Conservation (phyloP, 2,113 vertebrate genomes). For the Oryzias woworae region DNA sequence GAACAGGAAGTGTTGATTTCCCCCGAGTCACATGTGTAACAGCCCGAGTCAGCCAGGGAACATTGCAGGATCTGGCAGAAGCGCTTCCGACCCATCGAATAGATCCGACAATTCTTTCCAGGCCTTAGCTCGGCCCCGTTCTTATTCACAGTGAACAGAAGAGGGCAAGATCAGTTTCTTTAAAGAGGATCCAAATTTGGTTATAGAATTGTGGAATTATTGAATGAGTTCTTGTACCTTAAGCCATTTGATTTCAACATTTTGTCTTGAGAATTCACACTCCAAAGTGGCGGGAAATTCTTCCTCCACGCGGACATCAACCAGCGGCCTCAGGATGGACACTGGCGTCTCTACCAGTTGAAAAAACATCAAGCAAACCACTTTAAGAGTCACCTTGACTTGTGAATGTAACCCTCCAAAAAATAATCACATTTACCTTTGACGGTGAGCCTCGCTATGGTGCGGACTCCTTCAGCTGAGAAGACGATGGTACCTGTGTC, state of each 20-base stretch:
- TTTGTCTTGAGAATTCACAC: constrained; percentile 88
- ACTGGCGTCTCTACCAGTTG: constrained; percentile 84
- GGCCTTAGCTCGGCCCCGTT: constrained; percentile 75
- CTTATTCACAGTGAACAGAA: constrained; percentile 51
- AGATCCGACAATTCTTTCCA: constrained; percentile 78
- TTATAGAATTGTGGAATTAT: neutral
- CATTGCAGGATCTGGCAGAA: constrained; percentile 75
- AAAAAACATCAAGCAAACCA: constrained; percentile 2
- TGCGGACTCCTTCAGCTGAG: constrained; percentile 82
- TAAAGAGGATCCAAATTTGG: no score
- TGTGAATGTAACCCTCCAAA: neutral
- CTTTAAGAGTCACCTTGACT: neutral
- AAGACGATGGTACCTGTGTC: constrained; percentile 88
- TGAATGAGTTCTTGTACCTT: constrained; percentile 78
- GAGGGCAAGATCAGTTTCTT: neutral
- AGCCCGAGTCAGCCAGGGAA: constrained; percentile 61
- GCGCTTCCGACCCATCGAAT: constrained; percentile 81
- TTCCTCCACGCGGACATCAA: constrained; percentile 83
- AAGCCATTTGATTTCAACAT: constrained; percentile 84
- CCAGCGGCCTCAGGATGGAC: constrained; percentile 78
- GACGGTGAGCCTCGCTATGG: constrained; percentile 81
- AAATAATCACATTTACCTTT: constrained; percentile 72
- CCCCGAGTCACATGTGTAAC: constrained; percentile 74
- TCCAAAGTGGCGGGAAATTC: constrained; percentile 81
- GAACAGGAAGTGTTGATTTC: constrained; percentile 73